Base-by-base conservation (phyloP, 2,113 vertebrate genomes). In the Anolis carolinensis region DNA sequence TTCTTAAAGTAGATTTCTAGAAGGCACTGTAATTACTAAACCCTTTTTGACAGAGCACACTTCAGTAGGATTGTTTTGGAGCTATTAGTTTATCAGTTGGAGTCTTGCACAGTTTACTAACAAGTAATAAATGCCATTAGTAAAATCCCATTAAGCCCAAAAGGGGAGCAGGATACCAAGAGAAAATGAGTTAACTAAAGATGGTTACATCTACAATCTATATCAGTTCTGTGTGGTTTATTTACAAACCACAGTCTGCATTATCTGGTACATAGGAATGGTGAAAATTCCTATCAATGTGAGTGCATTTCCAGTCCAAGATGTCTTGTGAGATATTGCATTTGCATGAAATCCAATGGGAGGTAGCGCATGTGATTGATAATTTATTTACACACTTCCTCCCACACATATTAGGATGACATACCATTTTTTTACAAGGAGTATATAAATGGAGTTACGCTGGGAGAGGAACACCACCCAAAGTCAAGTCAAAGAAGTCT, bases 1-100 rank as follows among this genome's bases (percentile, higher is more conserved):
- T 73, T 86, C 73, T 91, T 91, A 83, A 70, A 70, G 63, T 21
- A 86, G 75, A 55, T 72, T 63, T 39, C 59, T 82, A 86, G 34
- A 32, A 3, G 1, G 48, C 30, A 55, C n/a, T 78, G 63, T 4
- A 68, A 55, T 52, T 14, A 16, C n/a, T 25, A 79, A 70, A 67
- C n/a, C 7, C 25, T 3, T 2, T 7, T 13, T 52, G 1, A 34
- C 63, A 52, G 77, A 85, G 79, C 25, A 78, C 44, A 78, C 25
- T 78, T 55, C 30, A 85, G 14, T 68, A 78, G 30, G 63, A 70
- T 25, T 67, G 9, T 25, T 85, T 30, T 34, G 36, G 44, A 79
- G 78, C 23, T 34, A 71, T 36, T 70, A 36, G 32, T 78, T 78
- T 36, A 52, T 52, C 39, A 67, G 55, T 16, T 75, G 36, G 36